Percentiles rank a stretch among this genome's conserved stretches.
Conservation (phyloP, 2,113 vertebrate genomes). For the Rostratula benghalensis region DNA sequence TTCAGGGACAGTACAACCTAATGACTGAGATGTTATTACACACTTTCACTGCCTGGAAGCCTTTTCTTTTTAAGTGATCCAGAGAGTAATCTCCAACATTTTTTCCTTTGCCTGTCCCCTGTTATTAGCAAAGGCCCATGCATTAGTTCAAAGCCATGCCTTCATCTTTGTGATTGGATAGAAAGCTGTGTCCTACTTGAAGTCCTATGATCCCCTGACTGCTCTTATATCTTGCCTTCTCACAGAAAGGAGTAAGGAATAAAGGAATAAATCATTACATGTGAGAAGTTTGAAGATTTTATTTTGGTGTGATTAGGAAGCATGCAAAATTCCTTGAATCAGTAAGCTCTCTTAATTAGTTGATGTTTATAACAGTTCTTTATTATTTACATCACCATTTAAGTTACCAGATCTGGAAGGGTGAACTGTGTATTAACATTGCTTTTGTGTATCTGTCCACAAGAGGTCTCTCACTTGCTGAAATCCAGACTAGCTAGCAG, state of each 20-base stretch:
- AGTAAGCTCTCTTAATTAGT: background rate
- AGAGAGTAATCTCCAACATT: background rate
- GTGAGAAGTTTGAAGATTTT: background rate
- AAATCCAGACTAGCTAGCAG: background rate
- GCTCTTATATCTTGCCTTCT: background rate
- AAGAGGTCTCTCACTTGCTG: conserved; percentile 40
- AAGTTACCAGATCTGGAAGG: background rate
- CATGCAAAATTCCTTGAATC: background rate
- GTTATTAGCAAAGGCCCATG: background rate
- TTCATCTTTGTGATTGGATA: background rate
- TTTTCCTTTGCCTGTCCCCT: background rate
- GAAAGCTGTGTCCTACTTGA: background rate
- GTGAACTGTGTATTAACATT: background rate
- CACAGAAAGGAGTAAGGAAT: background rate
- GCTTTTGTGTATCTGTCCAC: conserved; percentile 23
- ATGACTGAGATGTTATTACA: rapidly evolving
- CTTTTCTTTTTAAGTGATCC: background rate
- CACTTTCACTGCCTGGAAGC: background rate
- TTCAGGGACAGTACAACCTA: background rate
- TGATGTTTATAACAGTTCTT: background rate
- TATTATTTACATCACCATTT: background rate
- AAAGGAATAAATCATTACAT: background rate
- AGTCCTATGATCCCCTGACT: background rate
- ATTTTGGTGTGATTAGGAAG: background rate
- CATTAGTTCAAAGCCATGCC: background rate